Conservation (phyloP, 1,140 invertebrate species). For the Caenorhabditis briggsae region DNA sequence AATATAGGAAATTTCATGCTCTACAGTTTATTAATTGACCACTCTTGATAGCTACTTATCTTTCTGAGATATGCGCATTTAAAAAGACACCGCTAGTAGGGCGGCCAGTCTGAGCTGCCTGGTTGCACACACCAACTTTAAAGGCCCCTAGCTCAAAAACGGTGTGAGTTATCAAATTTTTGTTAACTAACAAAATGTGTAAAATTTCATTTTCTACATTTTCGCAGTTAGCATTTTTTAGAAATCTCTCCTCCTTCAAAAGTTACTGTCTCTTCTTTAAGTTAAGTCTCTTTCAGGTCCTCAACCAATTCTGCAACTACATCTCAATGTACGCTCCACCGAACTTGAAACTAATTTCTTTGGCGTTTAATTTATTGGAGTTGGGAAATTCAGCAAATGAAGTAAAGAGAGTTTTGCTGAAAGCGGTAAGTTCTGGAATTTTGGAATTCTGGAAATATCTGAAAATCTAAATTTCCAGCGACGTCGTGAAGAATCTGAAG, state of each 20-base stretch:
- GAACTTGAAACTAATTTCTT: slow-evolving; percentile 12
- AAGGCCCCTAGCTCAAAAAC: too few relatives aligned
- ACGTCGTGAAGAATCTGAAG: slow-evolving; percentile 37
- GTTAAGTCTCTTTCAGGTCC: not conserved
- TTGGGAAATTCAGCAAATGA: slow-evolving; percentile 20
- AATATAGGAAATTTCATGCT: too few relatives aligned
- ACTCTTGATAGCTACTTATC: too few relatives aligned
- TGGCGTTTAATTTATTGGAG: slow-evolving; percentile 18
- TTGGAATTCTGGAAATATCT: not conserved
- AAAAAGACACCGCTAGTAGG: too few relatives aligned
- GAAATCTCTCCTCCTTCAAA: not conserved
- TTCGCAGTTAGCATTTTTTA: too few relatives aligned
- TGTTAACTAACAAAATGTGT: too few relatives aligned
- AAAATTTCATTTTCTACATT: too few relatives aligned
- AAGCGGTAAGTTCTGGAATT: not conserved
- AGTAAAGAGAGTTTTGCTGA: slow-evolving; percentile 23
- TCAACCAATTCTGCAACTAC: slow-evolving; percentile 60
- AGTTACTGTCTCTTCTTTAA: not conserved
- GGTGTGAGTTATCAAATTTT: too few relatives aligned
- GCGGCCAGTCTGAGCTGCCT: too few relatives aligned
- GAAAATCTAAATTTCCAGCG: not conserved
- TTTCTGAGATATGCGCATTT: too few relatives aligned
- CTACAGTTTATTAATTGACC: too few relatives aligned
- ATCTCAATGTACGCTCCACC: slow-evolving; percentile 51
- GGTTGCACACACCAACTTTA: too few relatives aligned